Percentiles rank a stretch among this genome's conserved stretches.
phyloP scores from a whole-genome alignment of 2,888 invertebrate species.

The Nycteola revayana region DNA sequence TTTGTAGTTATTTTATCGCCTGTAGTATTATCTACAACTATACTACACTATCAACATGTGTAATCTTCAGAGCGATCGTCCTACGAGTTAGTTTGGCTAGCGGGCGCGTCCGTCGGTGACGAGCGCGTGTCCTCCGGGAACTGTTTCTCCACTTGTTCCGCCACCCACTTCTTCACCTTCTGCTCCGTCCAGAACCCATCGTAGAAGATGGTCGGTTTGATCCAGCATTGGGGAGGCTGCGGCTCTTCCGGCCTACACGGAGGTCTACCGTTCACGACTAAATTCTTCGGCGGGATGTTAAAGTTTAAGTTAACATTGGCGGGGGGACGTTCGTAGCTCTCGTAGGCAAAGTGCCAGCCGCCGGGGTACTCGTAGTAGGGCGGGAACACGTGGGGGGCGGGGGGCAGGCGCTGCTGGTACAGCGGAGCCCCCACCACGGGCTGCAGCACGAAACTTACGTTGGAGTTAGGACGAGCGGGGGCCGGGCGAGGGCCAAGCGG shows the following conservation, averaged over 20 bases:
- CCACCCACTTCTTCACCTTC: slow-evolving; percentile 78
- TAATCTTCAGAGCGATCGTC: no score
- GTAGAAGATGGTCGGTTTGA: slow-evolving; percentile 76
- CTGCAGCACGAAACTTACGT: slow-evolving; percentile 74
- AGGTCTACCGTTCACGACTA: slow-evolving; percentile 59
- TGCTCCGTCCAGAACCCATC: slow-evolving; percentile 80
- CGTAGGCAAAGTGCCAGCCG: slow-evolving; percentile 73
- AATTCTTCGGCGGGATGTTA: slow-evolving; percentile 67
- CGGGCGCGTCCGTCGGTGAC: slow-evolving; percentile 35
- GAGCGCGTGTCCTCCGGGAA: slow-evolving; percentile 59
- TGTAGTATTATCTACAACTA: no score
- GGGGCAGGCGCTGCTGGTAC: slow-evolving; percentile 46
- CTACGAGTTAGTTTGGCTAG: slow-evolving; percentile 23
- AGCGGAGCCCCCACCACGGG: slow-evolving; percentile 61
- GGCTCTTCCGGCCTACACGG: slow-evolving; percentile 43
- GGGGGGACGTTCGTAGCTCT: slow-evolving; percentile 57
- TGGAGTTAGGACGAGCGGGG: slow-evolving; percentile 48
- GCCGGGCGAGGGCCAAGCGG: slow-evolving; percentile 28
- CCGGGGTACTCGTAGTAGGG: slow-evolving; percentile 65
- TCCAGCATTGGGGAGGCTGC: slow-evolving; percentile 65
- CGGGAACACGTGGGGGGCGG: slow-evolving; percentile 49
- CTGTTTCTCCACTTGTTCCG: slow-evolving; percentile 75
- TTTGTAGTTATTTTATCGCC: no score
- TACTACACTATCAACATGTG: no score
- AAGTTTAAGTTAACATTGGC: slow-evolving; percentile 69